A percentile compares a stretch with the other conserved stretches of the same genome.
These are phyloP conservation scores for Lepilemur septentrionalis DNA, from an alignment of 2,797 vertebrate genomes.

Conservation along the genomic window DNA sequence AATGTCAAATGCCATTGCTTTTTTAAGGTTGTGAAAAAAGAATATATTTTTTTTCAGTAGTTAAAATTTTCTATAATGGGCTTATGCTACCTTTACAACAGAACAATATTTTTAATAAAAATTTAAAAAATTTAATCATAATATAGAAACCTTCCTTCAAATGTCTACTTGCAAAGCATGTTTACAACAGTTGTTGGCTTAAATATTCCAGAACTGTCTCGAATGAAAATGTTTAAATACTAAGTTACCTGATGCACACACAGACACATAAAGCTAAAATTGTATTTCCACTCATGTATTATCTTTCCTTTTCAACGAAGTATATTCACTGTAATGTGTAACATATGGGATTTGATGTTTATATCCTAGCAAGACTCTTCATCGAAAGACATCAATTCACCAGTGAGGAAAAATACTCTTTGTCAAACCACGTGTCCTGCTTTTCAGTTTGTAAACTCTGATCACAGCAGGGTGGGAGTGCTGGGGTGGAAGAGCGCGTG, in stretches of 20 bases:
- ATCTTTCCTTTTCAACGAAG: constrained; percentile 46
- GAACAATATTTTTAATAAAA: constrained; percentile 5
- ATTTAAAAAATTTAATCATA: background rate
- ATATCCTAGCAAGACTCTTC: constrained; percentile 32
- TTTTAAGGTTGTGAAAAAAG: background rate
- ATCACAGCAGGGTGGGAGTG: background rate
- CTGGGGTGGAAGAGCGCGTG: accelerated
- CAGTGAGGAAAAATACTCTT: background rate
- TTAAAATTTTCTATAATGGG: background rate
- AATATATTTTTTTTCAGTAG: background rate
- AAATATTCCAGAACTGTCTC: constrained; percentile 31
- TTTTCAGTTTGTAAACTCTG: background rate
- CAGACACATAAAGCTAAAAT: constrained; percentile 20
- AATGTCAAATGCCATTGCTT: background rate
- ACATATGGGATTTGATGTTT: constrained; percentile 57
- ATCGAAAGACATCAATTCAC: constrained; percentile 39
- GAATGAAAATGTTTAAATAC: constrained; percentile 42
- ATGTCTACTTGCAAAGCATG: constrained; percentile 12
- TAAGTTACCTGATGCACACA: constrained; percentile 39
- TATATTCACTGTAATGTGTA: background rate
- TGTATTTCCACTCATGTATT: constrained; percentile 41
- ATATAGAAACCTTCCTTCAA: background rate
- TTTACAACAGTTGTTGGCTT: constrained; percentile 6
- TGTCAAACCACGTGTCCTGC: background rate
- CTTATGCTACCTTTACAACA: background rate